Evolutionary conservation across 2,888 invertebrate species (phyloP), one percentile per base, ranked within the genome.

Genomic region (Drosophila kambysellisi): DNA sequence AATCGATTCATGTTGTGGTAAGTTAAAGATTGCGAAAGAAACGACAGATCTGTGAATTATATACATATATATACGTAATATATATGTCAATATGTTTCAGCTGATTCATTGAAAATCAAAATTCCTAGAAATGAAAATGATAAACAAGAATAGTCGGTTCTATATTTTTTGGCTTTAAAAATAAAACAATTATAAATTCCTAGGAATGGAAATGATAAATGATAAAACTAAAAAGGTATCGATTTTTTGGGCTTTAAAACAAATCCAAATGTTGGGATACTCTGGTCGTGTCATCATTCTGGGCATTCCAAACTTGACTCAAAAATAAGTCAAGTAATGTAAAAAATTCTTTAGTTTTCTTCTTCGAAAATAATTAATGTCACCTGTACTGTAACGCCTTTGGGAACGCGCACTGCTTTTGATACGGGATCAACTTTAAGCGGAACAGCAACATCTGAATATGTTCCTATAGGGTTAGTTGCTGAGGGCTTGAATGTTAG

Each of bases 1-100:
- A 32, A 58, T 63, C 12, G 9, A 66, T 60, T 56, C 46, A 68
- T 62, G 56, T 62, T 62, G 57, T 65, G 83, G 79, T 81, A 52
- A 81, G 82, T 81, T 7, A 0, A 58, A 46, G 1, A 8, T 37
- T 7, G 7, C 7, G 7, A 20, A 46, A 12, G 7, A 46, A 46
- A 12, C 43, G 43, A 12, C 20, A 20, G 39, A 39, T 12, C 7
- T 20, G 4, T 12, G 43, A 46, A 12, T 43, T 11, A 43, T 12
- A 12, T 20, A 12, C 6, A 20, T 20, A 12, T 25, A 25, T 25
- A 35, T 37, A 15, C 15, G 12, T 15, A 37, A 39, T 17, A 20
- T 43, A 20, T 12, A 20, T 46, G 12, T 20, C 20, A 4, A 46
- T 20, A 12, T 7, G 11, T 12, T 12, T 46, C 12, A 20, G 12